Base-by-base conservation (phyloP, 2,888 invertebrate species). In the Microplitis manilae region DNA sequence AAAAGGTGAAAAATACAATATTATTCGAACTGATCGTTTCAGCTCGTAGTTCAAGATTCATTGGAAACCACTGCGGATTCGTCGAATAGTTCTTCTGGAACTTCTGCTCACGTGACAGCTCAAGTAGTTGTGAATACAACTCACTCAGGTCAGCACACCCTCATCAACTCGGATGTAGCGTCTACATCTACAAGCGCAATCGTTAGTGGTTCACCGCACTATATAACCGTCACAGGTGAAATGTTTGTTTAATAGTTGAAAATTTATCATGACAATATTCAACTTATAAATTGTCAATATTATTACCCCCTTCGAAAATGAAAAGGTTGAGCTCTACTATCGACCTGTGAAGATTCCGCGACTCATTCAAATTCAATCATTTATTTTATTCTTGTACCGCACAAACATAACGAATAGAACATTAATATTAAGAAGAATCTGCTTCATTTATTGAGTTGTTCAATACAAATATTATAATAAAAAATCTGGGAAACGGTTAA, bases 221-320 rank as follows among this genome's bases (percentile, higher is more conserved):
- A 94, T 89, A 95, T 95, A 83, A 94, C 94, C 60, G 95, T 95
- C 41, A 93, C 94, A 85, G 94, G 94, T 94, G 89, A 8, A 17
- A 6, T 62, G 7, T 17, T 17, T n/a, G n/a, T n/a, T 62, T 15
- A 62, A 62, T 17, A 62, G 62, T 62, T 62, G 1, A 8, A 5
- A 59, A 59, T 59, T 59, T 8, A n/a, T 59, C 59, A 59, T 13
- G 2, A 30, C 30, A 30, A 30, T 2, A 30, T 30, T 4, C 30
- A 30, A 30, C 30, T 30, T 30, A 30, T 30, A 30, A 30, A 30
- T 30, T 30, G 30, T 30, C 30, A 30, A 30, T 4, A 30, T 4
- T 30, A 30, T 30, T 30, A 30, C 30, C 4, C 2, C 30, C 30
- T 30, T 30, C 30, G 30, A 4, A 30, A 30, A 4, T 30, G 30